A percentile compares a stretch with the other conserved stretches of the same genome.
phyloP scores from a whole-genome alignment of 2,113 vertebrate genomes.

The Campylorhamphus procurvoides region DNA sequence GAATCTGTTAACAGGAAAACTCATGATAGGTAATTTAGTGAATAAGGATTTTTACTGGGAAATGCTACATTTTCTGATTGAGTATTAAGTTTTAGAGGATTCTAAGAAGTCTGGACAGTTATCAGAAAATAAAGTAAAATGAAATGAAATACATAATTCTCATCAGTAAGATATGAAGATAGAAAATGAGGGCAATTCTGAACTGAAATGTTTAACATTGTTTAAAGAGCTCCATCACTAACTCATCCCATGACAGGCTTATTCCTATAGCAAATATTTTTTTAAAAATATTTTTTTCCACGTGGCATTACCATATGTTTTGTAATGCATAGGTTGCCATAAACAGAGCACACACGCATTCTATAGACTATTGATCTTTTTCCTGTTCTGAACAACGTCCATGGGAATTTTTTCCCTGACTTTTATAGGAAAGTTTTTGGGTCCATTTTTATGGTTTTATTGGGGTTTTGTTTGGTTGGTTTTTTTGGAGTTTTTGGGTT shows the following conservation, averaged over 20 bases:
- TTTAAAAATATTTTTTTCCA: constrained; percentile 10
- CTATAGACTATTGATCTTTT: constrained; percentile 28
- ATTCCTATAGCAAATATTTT: constrained; percentile 24
- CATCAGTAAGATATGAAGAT: neutral
- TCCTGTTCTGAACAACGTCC: neutral
- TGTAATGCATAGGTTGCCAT: constrained; percentile 16
- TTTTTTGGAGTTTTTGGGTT: neutral
- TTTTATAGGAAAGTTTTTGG: neutral
- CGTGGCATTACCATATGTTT: constrained; percentile 22
- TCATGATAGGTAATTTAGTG: neutral
- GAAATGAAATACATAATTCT: neutral
- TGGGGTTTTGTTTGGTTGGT: neutral
- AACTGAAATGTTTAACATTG: neutral
- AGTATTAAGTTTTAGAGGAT: neutral
- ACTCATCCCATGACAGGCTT: neutral
- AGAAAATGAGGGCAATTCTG: neutral
- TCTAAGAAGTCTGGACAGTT: neutral
- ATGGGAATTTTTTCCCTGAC: neutral
- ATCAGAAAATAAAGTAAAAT: neutral
- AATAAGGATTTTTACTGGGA: neutral
- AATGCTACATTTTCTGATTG: neutral
- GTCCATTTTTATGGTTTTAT: neutral
- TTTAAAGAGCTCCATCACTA: constrained; percentile 3
- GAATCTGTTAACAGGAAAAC: neutral
- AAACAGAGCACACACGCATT: neutral